Evolutionary conservation across 1,140 invertebrate genomes (phyloP).

Genomic region (Trichogramma pretiosum): DNA sequence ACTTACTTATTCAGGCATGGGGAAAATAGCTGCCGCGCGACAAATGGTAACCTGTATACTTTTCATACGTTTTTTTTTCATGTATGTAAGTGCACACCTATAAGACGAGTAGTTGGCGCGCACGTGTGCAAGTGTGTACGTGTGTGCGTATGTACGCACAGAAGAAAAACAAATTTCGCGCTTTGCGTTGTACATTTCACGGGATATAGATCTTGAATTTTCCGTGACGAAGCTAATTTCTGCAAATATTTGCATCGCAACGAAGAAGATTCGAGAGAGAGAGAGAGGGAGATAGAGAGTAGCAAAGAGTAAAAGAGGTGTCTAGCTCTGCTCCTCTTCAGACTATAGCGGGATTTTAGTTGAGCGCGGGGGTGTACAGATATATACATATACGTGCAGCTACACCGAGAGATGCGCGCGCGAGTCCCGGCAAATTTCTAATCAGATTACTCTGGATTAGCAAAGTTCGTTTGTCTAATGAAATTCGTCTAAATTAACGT

Average conservation of each 20-base stretch:
- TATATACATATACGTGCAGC: conserved; percentile 22
- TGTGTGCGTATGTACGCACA: too few relatives aligned
- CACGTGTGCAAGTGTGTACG: too few relatives aligned
- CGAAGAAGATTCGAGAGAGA: conserved; percentile 25
- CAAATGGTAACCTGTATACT: too few relatives aligned
- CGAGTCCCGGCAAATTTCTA: conserved; percentile 43
- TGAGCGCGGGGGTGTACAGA: conserved; percentile 16
- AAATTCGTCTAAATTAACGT: conserved; percentile 46
- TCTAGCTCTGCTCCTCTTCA: too few relatives aligned
- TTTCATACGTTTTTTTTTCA: too few relatives aligned
- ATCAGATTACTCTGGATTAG: conserved; percentile 47
- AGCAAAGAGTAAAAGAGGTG: conserved; percentile 15
- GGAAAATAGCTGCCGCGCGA: too few relatives aligned
- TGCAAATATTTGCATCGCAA: conserved; percentile 36
- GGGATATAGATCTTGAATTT: too few relatives aligned
- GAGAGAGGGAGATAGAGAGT: conserved; percentile 20
- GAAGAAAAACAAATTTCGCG: too few relatives aligned
- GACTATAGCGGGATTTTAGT: conserved; percentile 15
- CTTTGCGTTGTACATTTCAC: too few relatives aligned
- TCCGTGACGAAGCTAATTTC: conserved; percentile 32
- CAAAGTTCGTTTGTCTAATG: conserved; percentile 48
- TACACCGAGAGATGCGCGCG: conserved; percentile 23
- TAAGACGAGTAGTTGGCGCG: conserved; percentile 19
- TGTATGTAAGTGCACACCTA: too few relatives aligned
- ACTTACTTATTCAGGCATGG: too few relatives aligned